Conservation (phyloP, 2,888 invertebrate genomes). For the Papilio elwesi region DNA sequence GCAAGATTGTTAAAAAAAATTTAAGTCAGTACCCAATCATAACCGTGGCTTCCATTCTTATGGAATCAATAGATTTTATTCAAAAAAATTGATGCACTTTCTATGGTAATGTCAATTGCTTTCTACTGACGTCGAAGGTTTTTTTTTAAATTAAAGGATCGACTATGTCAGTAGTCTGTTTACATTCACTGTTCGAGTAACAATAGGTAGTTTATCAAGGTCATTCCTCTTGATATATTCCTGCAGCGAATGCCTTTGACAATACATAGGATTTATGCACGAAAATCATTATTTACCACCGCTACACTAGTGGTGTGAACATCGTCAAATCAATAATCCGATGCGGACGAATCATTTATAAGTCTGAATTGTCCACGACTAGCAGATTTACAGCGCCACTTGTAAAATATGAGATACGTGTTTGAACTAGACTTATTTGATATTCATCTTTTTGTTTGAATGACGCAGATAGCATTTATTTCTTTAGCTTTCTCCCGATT, state of each 20-base stretch:
- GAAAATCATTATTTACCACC: conserved; percentile 49
- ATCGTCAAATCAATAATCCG: conserved; percentile 64
- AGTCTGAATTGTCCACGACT: conserved; percentile 46
- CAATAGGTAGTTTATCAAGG: conserved; percentile 38
- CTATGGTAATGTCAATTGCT: not conserved
- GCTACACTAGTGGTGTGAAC: conserved; percentile 61
- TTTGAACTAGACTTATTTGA: conserved; percentile 23
- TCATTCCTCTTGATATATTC: conserved; percentile 37
- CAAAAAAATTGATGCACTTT: not conserved
- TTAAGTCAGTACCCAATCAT: not conserved
- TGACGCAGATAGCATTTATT: not conserved
- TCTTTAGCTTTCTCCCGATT: not conserved
- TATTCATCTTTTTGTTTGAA: conserved; percentile 15
- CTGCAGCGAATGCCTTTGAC: conserved; percentile 47
- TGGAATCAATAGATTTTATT: not conserved
- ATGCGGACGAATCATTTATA: conserved; percentile 64
- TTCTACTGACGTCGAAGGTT: not conserved
- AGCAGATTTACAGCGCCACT: conserved; percentile 38
- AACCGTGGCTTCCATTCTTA: not conserved
- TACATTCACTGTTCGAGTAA: conserved; percentile 20
- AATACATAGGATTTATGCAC: conserved; percentile 56
- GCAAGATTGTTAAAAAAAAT: not conserved
- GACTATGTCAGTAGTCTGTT: not conserved
- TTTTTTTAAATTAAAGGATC: conserved; percentile 2
- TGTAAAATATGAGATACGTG: conserved; percentile 41